Base-by-base conservation (phyloP, 2,888 invertebrate species). In the Eucriotettix oculatus region DNA sequence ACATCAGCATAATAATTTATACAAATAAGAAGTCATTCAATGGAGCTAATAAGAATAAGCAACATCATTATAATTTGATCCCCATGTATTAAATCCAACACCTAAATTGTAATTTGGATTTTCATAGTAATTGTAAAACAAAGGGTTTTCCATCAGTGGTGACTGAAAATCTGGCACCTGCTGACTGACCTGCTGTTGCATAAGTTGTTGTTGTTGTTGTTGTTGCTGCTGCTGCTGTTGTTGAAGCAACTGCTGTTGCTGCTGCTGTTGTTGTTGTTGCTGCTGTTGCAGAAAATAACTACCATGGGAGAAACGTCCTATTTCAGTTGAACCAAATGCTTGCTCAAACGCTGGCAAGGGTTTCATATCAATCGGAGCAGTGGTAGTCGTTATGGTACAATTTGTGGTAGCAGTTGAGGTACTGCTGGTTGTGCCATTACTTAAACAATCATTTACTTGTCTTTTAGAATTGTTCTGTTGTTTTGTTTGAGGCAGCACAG, bases 301-400 rank as follows among this genome's bases (percentile, higher is more conserved):
- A 53, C 64, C 65, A 43, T 65, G 63, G n/a, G 86, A 84, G 67
- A 89, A 90, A 65, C 87, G 82, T n/a, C 90, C 90, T 65, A 90
- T 86, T 74, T 89, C 90, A 40, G 90, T 90, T 42, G 88, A 87
- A 41, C 90, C 90, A 71, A 90, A 90, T 1, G 90, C 88, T 74
- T 89, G 89, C 70, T 88, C 87, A 70, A 90, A 90, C 55, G 87
- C 88, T 10, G 88, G 88, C 62, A 89, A 72, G 10, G 87, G 86
- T 16, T 48, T 48, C n/a, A n/a, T 48, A 48, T 48, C n/a, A 48
- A 48, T n/a, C n/a, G 48, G 48, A 12, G 48, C 48, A 48, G 48
- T 48, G 48, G 14, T 48, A 14, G 48, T 48, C 3, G 48, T 48
- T 12, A 14, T 48, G n/a, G 29, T 29, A 29, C 29, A 29, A 29